Conservation (phyloP, 1,140 invertebrate genomes). For the Coelopa frigida region DNA sequence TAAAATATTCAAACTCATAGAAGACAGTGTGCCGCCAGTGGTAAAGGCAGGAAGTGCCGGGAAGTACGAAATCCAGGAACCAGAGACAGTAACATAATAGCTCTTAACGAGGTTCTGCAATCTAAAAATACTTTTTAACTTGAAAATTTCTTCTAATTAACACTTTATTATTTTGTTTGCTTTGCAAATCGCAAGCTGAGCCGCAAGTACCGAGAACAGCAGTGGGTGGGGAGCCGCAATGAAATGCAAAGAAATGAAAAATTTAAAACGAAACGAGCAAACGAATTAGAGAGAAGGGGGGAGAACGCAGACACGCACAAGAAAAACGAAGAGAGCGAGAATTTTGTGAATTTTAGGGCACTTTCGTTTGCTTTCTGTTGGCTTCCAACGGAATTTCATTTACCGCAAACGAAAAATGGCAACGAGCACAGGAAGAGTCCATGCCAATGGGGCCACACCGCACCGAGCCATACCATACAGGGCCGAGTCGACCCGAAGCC, state of each 20-base stretch:
- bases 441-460: not conserved
- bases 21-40: no score
- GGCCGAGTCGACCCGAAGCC: not conserved
- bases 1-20: no score
- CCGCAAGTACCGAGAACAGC: not conserved
- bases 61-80: no score
- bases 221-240: constrained; percentile 2
- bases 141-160: no score
- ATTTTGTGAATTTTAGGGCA: constrained; percentile 6
- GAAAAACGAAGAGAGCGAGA: constrained; percentile 1
- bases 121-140: no score
- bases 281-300: not conserved
- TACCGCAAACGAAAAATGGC: not conserved
- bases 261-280: not conserved
- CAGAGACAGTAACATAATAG: no score
- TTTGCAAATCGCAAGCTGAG: not conserved
- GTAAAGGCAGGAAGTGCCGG: no score
- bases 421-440: not conserved
- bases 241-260: not conserved
- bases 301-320: not conserved
- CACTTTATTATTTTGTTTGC: constrained; percentile 6
- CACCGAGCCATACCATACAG: not conserved
- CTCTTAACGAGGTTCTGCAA: no score
- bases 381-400: not conserved
- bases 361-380: constrained; percentile 3